These are phyloP conservation scores for Pandion haliaetus DNA, from an alignment of 2,113 vertebrate genomes.

Conservation along the genomic window DNA sequence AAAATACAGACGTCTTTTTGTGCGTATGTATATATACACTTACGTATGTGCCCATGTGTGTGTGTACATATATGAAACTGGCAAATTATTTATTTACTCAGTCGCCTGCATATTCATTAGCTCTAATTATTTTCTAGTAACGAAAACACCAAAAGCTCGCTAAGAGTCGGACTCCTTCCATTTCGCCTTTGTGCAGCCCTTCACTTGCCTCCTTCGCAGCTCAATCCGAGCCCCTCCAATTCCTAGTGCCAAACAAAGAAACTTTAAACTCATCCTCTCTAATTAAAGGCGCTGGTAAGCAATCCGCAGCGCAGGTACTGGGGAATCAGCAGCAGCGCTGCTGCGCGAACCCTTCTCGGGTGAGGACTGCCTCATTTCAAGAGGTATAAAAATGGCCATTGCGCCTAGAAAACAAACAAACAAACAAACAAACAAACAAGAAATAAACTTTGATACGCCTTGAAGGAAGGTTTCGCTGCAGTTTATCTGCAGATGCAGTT, in stretches of 20 bases:
- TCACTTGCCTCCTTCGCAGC: constrained; percentile 71
- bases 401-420: not conserved
- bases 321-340: not conserved
- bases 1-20: not conserved
- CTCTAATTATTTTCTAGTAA: constrained; percentile 79
- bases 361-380: not conserved
- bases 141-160: constrained; percentile 76
- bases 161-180: constrained; percentile 74
- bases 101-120: constrained; percentile 76
- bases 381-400: not conserved
- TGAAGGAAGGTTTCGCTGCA: not conserved
- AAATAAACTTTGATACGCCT: constrained; percentile 24
- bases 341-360: not conserved
- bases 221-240: constrained; percentile 65
- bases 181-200: constrained; percentile 75
- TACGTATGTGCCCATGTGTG: not conserved
- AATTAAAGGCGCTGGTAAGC: constrained; percentile 39
- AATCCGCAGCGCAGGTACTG: constrained; percentile 41
- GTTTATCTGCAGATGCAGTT: not conserved
- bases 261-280: constrained; percentile 67
- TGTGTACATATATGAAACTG: not conserved
- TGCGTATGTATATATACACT: not conserved
- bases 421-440: not conserved
- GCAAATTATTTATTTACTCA: constrained; percentile 60
- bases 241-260: constrained; percentile 75